These are phyloP conservation scores for Zeus faber DNA, from an alignment of 2,113 vertebrate species.

Conservation along the genomic window DNA sequence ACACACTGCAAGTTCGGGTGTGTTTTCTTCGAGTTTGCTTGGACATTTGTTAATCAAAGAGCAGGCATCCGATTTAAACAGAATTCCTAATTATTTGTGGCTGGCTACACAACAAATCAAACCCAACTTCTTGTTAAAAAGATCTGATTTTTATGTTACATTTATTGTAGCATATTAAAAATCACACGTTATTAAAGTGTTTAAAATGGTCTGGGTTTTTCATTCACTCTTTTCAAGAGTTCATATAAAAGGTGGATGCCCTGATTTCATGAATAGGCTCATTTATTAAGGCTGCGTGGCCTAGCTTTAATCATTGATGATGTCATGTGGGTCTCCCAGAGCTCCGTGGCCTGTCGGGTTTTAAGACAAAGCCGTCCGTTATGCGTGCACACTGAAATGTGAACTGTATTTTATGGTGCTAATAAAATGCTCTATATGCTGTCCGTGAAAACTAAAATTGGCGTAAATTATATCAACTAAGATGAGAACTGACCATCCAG, in stretches of 20 bases:
- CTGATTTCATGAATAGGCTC: neutral
- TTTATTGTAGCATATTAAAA: no score
- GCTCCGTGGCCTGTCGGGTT: no score
- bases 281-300: neutral
- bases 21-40: slow-evolving; percentile 8
- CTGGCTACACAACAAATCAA: neutral
- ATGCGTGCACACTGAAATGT: no score
- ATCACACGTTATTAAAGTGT: no score
- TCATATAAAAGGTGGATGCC: neutral
- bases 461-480: no score
- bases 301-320: neutral
- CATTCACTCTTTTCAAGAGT: no score
- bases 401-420: no score
- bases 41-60: slow-evolving; percentile 34
- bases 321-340: neutral
- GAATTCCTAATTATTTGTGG: slow-evolving; percentile 38
- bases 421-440: no score
- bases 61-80: slow-evolving; percentile 21
- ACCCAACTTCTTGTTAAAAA: neutral
- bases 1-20: slow-evolving; percentile 2
- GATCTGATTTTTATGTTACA: neutral
- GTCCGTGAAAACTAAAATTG: no score
- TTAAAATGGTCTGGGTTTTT: neutral
- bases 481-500: no score
- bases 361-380: no score